Conservation (phyloP, 2,888 invertebrate genomes). For the Rotaria macrura region DNA sequence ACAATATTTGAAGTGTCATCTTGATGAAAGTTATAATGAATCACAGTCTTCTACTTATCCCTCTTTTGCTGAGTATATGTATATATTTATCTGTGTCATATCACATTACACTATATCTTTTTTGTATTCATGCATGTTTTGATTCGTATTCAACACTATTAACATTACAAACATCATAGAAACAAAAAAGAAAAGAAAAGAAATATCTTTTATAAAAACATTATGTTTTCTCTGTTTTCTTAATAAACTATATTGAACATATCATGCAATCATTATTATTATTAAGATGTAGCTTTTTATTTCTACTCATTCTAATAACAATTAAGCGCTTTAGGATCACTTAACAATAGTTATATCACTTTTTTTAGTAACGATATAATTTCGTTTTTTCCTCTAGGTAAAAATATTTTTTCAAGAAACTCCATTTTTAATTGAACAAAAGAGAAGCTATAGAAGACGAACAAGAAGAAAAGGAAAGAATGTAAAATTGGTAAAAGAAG, state of each 20-base stretch:
- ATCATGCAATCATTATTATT: neutral
- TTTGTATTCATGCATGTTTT: neutral
- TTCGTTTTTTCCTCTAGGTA: neutral
- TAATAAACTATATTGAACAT: neutral
- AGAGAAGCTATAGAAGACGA: neutral
- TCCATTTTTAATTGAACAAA: constrained; percentile 10
- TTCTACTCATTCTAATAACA: neutral
- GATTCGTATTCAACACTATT: constrained; percentile 6
- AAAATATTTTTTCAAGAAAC: neutral
- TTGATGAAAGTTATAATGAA: neutral
- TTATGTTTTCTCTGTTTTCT: neutral
- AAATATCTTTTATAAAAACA: constrained; percentile 1
- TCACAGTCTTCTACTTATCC: constrained; percentile 12
- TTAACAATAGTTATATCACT: neutral
- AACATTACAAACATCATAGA: constrained; percentile 8
- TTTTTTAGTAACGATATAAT: neutral
- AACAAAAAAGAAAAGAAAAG: neutral
- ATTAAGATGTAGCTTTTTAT: neutral
- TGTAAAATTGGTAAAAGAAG: neutral
- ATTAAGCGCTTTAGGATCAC: neutral
- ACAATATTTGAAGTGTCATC: neutral
- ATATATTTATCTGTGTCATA: constrained; percentile 1
- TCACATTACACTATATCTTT: neutral
- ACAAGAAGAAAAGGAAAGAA: neutral
- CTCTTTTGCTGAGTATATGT: neutral